Evolutionary conservation across 1,140 invertebrate species (phyloP), one percentile per base, ranked within the genome.

Genomic region (Apis mellifera): DNA sequence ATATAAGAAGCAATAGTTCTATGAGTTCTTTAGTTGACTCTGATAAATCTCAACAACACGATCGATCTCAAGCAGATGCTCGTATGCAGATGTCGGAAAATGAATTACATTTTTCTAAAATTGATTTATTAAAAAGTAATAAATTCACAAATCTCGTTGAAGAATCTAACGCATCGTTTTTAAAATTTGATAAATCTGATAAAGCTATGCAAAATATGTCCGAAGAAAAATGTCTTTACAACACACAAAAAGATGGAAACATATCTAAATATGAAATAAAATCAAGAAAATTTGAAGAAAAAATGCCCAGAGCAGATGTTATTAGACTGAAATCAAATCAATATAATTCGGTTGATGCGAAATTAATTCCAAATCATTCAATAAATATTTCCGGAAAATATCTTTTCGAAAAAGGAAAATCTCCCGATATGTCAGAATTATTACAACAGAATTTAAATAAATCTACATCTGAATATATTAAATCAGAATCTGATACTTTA

Each of bases 1-100:
- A 94, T 76, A 94, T 94, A 77, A 91, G 94, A 59, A 94, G 93
- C 71, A 94, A 94, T 76, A 94, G 93, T 48, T 94, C 94, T 9
- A 91, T 93, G 86, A 94, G 94, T 79, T 94, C 94, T 2, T 78
- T 94, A 17, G 87, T 94, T 2, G 94, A 94, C 79, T 94, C 94
- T 0, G 94, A 94, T 84, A 93, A 93, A 78, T 94, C 94, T 19
- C 93, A 93, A 54, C 84, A 93, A 57, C 84, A 94, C 2, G 93
- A 94, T 76, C 89, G 86, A 42, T 93, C 92, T 26, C 91, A 92
- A n/a, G 71, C 90, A 1, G 92, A 93, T 19, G 19, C 70, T 1
- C 90, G 90, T n/a, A 2, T 89, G 42, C 83, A 89, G 26, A 57
- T 78, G 59, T 89, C 87, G 2, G 91, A 92, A 59, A 85, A 66